A percentile compares a stretch with the other conserved stretches of the same genome.
phyloP scores from a whole-genome alignment of 2,797 vertebrate genomes.

The Allochrocebus solatus region DNA sequence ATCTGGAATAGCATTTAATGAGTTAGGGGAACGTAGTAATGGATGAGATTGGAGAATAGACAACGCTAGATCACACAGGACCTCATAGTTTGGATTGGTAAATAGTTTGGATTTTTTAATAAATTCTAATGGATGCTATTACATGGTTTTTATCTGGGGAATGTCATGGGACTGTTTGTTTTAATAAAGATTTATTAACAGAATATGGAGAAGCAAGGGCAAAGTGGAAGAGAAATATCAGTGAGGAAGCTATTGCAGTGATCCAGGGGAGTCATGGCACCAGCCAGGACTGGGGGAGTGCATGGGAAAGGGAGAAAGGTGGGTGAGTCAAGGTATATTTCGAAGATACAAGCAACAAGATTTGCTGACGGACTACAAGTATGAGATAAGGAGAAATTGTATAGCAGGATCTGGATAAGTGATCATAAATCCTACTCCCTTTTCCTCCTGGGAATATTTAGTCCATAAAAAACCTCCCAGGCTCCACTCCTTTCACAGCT shows the following conservation, averaged over 20 bases:
- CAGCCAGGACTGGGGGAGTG: background rate
- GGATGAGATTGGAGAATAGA: background rate
- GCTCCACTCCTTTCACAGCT: background rate
- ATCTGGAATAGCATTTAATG: background rate
- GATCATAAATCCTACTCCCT: background rate
- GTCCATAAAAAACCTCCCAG: background rate
- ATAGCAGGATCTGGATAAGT: background rate
- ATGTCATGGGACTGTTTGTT: background rate
- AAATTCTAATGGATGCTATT: background rate
- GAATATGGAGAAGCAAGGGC: background rate
- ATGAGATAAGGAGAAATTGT: background rate
- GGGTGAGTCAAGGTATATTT: background rate
- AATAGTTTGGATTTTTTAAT: background rate
- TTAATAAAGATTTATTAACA: background rate
- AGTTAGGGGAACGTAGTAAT: too few species aligned
- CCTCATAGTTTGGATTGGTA: background rate
- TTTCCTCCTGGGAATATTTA: background rate
- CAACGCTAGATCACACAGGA: background rate
- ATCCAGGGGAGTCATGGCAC: background rate
- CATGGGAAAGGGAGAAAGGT: background rate
- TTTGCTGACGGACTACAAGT: background rate
- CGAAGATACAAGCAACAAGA: background rate
- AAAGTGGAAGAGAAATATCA: background rate
- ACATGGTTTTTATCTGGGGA: background rate
- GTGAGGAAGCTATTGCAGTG: background rate